Evolutionary conservation across 2,113 vertebrate genomes (phyloP).

Genomic region (Setophaga kirtlandii): DNA sequence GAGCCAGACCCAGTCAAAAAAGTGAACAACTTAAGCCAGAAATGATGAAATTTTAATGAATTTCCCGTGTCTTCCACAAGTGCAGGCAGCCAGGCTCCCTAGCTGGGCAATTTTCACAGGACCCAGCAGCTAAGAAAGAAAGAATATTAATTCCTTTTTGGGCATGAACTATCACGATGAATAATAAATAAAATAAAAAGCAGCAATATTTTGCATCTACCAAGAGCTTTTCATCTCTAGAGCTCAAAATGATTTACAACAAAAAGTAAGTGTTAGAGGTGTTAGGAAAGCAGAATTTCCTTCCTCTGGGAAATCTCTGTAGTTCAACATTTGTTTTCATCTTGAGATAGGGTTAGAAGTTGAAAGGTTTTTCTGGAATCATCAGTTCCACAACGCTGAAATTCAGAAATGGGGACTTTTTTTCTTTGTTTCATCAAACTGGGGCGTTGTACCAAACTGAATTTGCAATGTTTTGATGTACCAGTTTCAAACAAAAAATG

Average conservation of each 20-base stretch:
- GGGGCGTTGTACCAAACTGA: not conserved
- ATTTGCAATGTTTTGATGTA: constrained; percentile 44
- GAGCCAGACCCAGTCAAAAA: not conserved
- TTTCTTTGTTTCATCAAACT: constrained; percentile 19
- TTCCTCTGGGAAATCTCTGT: constrained; percentile 62
- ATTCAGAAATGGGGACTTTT: constrained; percentile 13
- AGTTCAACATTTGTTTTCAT: constrained; percentile 72
- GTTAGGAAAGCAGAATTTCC: constrained; percentile 57
- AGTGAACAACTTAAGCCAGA: not conserved
- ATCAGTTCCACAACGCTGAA: constrained; percentile 26
- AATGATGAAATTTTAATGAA: not conserved
- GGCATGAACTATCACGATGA: constrained; percentile 47
- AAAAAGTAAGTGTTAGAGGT: constrained; percentile 61
- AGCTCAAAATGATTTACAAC: constrained; percentile 66
- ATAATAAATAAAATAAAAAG: constrained; percentile 72
- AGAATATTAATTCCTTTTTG: constrained; percentile 34
- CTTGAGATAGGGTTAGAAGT: constrained; percentile 64
- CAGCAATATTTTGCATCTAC: constrained; percentile 62
- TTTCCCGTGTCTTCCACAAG: not conserved
- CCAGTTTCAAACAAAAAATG: constrained; percentile 30
- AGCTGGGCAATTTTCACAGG: constrained; percentile 5
- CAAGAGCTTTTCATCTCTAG: constrained; percentile 59
- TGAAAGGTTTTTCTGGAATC: constrained; percentile 62
- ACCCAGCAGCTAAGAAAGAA: not conserved
- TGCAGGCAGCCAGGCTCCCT: not conserved